phyloP scores from a whole-genome alignment of 2,797 vertebrate species.

The Megaceryle alcyon region DNA sequence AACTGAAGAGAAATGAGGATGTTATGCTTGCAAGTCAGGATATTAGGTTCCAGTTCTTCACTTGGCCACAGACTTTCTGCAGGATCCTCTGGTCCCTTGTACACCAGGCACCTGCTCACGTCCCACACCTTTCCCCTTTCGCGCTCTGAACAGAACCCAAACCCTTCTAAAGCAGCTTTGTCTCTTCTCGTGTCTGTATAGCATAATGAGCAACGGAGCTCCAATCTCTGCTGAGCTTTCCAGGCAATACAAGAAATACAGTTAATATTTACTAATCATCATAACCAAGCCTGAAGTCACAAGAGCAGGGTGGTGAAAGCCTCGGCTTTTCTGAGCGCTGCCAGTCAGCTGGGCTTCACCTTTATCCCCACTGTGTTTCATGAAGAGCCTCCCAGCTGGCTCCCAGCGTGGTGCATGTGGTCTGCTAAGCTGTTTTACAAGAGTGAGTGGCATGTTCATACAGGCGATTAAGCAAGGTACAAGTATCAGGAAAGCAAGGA shows the following conservation, averaged over 20 bases:
- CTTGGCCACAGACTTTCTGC: not conserved
- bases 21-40: rapidly evolving
- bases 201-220: not conserved
- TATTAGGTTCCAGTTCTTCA: not conserved
- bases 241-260: not conserved
- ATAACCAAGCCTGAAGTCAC: not conserved
- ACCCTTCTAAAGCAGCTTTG: not conserved
- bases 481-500: not conserved
- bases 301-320: not conserved
- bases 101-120: rapidly evolving
- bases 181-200: not conserved
- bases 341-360: not conserved
- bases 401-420: not conserved
- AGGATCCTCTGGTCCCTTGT: rapidly evolving
- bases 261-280: not conserved
- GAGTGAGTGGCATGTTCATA: not conserved
- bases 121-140: not conserved
- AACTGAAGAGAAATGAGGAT: not conserved
- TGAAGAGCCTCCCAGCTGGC: not conserved
- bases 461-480: constrained; percentile 1
- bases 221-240: not conserved
- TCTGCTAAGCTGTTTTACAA: not conserved
- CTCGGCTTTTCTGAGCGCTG: not conserved
- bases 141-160: too few species aligned
- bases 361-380: not conserved